Evolutionary conservation across 2,797 vertebrate genomes (phyloP), one percentile per base, ranked within the genome.

Genomic region (Myripristis jacobus): DNA sequence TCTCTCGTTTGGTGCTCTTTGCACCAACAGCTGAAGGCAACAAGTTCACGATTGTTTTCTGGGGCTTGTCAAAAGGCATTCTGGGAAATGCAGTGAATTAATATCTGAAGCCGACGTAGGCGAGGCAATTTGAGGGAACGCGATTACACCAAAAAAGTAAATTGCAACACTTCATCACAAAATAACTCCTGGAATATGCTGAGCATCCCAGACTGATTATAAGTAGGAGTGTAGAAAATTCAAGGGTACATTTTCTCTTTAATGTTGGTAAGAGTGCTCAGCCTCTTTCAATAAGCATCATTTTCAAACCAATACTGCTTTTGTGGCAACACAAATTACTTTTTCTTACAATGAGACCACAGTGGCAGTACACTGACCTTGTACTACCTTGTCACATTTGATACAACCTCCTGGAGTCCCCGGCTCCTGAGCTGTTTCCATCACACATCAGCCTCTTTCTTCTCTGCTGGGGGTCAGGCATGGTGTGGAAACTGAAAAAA

Each of bases 391-490:
- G 46, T 13, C 8, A 79, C 52, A 36, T 71, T 71, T 57, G 31
- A 36, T 51, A 21, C 31, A 55, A 34, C 27, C 29, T 36, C 16
- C 18, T 3, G 66, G 13, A 67, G 79, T 73, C 58, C 34, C 22
- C 22, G 13, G 22, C 46, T 65, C 24, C 27, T 69, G 72, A 69
- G 66, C 15, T 21, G 46, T 70, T 75, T 25, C 53, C 54, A 47
- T 62, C 73, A 75, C n/a, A 74, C 66, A 31, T 73, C 57, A 47
- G 60, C 16, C 22, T 70, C 48, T 79, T 47, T 73, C 24, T 24
- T 61, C 62, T 79, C 77, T 58, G 61, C 36, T 21, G 61, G 78
- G 2, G 11, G 70, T 38, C 24, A 19, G 44, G 31, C 77, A 67
- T 69, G 70, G 73, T 67, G 59, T 18, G 53, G 31, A 63, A 68